A percentile compares a stretch with the other conserved stretches of the same genome.
Conservation (phyloP, 2,888 invertebrate species). For the Diploptera punctata region DNA sequence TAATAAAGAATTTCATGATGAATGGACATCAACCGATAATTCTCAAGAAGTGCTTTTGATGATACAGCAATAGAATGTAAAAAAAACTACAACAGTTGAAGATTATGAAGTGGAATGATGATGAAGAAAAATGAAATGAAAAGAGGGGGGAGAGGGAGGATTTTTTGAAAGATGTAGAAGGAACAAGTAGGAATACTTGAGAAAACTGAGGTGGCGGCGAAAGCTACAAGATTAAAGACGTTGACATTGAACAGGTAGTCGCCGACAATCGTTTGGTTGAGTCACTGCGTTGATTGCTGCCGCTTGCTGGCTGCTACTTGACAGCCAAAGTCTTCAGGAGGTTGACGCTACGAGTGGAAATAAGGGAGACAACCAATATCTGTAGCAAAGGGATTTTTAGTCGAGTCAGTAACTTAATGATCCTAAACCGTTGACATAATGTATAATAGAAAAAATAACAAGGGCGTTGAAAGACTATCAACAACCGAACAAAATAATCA, state of each 20-base stretch:
- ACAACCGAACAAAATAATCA: too few relatives aligned
- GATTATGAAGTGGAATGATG: constrained; percentile 19
- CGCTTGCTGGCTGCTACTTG: background rate
- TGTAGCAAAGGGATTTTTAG: constrained; percentile 16
- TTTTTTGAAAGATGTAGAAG: background rate
- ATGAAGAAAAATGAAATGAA: constrained; percentile 11
- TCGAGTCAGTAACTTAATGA: constrained; percentile 17
- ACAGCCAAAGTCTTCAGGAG: constrained; percentile 4
- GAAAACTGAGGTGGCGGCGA: constrained; percentile 21
- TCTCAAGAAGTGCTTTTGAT: constrained; percentile 25
- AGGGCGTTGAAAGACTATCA: too few relatives aligned
- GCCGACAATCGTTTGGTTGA: constrained; percentile 32
- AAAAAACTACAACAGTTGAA: too few relatives aligned
- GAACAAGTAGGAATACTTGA: background rate
- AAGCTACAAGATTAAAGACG: constrained; percentile 22
- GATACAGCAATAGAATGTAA: constrained; percentile 19
- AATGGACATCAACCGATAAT: constrained; percentile 25
- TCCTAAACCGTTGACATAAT: background rate
- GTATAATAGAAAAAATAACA: constrained; percentile 13
- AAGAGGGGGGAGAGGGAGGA: too few relatives aligned
- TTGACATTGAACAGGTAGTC: constrained; percentile 18
- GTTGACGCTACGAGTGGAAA: constrained; percentile 13
- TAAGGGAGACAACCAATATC: constrained; percentile 11
- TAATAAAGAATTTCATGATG: constrained; percentile 27
- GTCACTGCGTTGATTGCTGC: constrained; percentile 31